Base-by-base conservation (phyloP, 2,797 vertebrate genomes). In the Distichodus sexfasciatus region DNA sequence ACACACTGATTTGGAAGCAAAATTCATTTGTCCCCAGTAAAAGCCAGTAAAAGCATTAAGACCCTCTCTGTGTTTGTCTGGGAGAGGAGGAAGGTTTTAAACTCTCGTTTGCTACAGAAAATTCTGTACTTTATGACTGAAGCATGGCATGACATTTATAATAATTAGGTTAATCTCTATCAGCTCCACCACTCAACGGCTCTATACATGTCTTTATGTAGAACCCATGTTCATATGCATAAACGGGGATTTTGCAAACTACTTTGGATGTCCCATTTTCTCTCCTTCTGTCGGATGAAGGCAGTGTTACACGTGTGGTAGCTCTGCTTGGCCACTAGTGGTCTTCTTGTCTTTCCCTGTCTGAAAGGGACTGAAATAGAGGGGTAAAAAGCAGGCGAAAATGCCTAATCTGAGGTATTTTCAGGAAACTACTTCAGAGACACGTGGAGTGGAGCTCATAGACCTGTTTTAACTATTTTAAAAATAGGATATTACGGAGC, bases 1-100 rank as follows among this genome's bases (percentile, higher is more conserved):
- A 60, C 69, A 71, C 66, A 76, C 76, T 76, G 73, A 78, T 78
- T 76, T 72, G 62, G 60, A 67, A 72, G 54, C 24, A 47, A 66
- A 66, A 71, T 83, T 61, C 73, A 71, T 76, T 76, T 77, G 41
- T 77, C 67, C 77, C 69, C 65, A n/a, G n/a, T n/a, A n/a, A n/a
- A n/a, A n/a, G n/a, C n/a, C 36, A 23, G 14, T 78, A 76, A 78
- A 83, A 76, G 75, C 64, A 72, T 76, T 76, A 72, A 79, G 58
- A 46, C 57, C 60, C 29, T 58, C 50, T 57, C 57, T 72, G 36
- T 24, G 28, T 71, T 72, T 74, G 69, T 76, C 43, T 35, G 74
- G 69, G 66, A 66, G 41, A 60, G 40, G 44, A 59, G 24, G 57
- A 69, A 35, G 43, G 66, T 36, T 69, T 26, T 62, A 23, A 44